Base-by-base conservation (phyloP, 2,888 invertebrate species). In the Tridacna gigas region DNA sequence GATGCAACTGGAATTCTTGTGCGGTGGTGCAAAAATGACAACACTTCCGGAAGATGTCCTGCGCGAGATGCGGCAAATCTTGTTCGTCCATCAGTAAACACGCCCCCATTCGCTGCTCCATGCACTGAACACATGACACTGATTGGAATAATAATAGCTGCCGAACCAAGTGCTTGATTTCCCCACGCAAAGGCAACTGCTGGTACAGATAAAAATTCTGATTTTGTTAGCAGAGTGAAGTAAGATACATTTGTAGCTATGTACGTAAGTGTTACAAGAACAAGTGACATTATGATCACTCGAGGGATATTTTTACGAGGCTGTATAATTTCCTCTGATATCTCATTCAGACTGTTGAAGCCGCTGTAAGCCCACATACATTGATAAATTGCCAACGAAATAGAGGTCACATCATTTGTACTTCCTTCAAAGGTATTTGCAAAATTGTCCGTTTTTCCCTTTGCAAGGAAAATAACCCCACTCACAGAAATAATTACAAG, bases 301-400 rank as follows among this genome's bases (percentile, higher is more conserved):
- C 65, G 74, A 45, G 87, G 87, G 63, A 87, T 84, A 63, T 87
- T 87, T 67, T 78, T 84, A 48, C 77, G 79, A 11, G 84, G 87
- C 1, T 80, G 25, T 22, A 84, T 76, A 3, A 87, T 15, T 67
- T 87, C 87, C 60, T 87, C 87, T 22, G 84, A 80, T 0, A 87
- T 80, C 26, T 87, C 83, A 60, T 84, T 87, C 4, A 87, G 45
- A 26, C 61, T 81, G 48, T 91, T 94, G 48, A 80, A 86, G 5
- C 88, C 88, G 28, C 76, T 75, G 51, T 88, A 88, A 13, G 88
- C 86, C 84, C 84, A 88, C 76, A 85, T 84, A 28, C 86, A 86
- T 22, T 81, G 84, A 48, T 86, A 88, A 5, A 88, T 71, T 4
- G 88, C 86, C 28, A 88, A 37, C 0, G 84, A 65, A 56, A 86